Percentiles rank a stretch among this genome's conserved stretches.
phyloP scores from a whole-genome alignment of 2,113 vertebrate species.

The Zosterops hypoxanthus region DNA sequence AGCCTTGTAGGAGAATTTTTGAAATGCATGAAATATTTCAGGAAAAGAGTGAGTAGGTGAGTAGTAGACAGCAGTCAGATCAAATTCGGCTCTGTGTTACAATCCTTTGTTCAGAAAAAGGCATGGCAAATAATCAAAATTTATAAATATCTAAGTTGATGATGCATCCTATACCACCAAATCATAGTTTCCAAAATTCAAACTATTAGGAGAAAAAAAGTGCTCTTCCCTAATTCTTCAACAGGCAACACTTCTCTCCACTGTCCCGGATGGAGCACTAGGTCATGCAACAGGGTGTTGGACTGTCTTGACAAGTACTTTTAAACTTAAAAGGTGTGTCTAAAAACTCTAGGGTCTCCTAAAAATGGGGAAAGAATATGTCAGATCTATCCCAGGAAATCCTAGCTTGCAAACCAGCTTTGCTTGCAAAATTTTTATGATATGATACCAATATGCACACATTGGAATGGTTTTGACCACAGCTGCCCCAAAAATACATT shows the following conservation, averaged over 20 bases:
- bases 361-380: background rate
- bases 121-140: background rate
- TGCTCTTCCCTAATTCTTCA: background rate
- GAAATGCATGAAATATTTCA: background rate
- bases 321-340: background rate
- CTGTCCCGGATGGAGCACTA: background rate
- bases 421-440: background rate
- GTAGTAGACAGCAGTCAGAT: background rate
- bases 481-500: background rate
- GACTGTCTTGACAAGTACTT: conserved; percentile 7
- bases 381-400: background rate
- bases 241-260: background rate
- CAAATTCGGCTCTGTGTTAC: background rate
- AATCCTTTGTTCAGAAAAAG: background rate
- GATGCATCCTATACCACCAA: background rate
- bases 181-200: background rate
- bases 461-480: background rate
- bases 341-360: background rate
- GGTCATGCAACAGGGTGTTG: background rate
- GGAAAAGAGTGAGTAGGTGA: background rate
- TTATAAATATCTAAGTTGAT: background rate
- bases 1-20: background rate
- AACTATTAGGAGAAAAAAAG: background rate
- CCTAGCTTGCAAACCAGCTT: background rate
- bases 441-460: background rate